phyloP scores from a whole-genome alignment of 2,797 vertebrate genomes.

The Phrynocephalus forsythii region DNA sequence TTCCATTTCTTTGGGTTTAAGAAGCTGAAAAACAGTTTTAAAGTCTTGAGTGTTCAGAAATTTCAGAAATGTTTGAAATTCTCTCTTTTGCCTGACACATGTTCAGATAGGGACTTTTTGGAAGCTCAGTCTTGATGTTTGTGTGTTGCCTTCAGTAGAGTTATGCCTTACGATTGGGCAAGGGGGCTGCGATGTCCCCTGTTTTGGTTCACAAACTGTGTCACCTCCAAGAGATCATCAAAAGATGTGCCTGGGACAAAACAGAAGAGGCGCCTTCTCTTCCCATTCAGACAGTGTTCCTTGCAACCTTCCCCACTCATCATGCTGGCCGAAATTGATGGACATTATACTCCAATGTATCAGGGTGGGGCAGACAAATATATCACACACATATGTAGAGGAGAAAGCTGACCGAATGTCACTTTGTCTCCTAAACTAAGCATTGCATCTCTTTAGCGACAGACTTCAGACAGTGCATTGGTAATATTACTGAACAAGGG shows the following conservation, averaged over 20 bases:
- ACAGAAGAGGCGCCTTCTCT: no score
- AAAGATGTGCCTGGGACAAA: neutral
- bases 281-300: no score
- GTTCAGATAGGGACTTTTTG: neutral
- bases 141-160: no score
- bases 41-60: neutral
- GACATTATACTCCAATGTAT: neutral
- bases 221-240: neutral
- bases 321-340: neutral
- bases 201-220: no score
- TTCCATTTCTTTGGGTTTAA: neutral
- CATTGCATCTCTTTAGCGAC: neutral
- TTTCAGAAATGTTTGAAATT: neutral
- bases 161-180: no score
- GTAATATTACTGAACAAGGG: neutral
- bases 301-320: neutral
- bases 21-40: neutral
- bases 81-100: neutral
- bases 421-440: neutral
- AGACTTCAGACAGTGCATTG: neutral
- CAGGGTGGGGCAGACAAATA: neutral
- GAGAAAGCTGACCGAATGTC: neutral
- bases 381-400: neutral
- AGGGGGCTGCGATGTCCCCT: no score
- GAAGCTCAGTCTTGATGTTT: no score